Evolutionary conservation across 2,797 vertebrate species (phyloP).

Genomic region (Dipus sagitta): DNA sequence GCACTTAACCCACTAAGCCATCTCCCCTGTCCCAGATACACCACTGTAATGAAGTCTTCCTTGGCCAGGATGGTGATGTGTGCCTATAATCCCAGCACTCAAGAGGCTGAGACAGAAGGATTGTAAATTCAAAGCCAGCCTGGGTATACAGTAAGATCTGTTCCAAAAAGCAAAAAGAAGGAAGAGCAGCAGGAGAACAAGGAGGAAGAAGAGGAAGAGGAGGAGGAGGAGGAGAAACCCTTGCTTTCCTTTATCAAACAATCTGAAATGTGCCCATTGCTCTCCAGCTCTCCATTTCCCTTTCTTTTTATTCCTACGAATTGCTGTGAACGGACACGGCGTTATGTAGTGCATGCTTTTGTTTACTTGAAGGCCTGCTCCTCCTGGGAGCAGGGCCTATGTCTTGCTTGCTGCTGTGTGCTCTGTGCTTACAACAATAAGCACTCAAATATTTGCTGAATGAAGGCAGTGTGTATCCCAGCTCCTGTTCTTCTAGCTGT

Average conservation of each 20-base stretch:
- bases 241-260: background rate
- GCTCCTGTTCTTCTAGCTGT: background rate
- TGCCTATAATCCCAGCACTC: background rate
- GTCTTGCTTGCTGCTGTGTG: background rate
- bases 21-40: too few species aligned
- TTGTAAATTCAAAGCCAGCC: background rate
- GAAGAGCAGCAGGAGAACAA: too few species aligned
- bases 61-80: background rate
- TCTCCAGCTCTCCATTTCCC: background rate
- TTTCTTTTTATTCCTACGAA: background rate
- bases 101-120: background rate
- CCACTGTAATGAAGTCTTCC: background rate
- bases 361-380: conserved; percentile 36
- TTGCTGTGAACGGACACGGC: background rate
- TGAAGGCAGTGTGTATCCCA: conserved; percentile 27
- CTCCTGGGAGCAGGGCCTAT: background rate
- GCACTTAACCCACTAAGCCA: too few species aligned
- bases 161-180: too few species aligned
- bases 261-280: background rate
- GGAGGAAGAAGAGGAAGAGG: background rate
- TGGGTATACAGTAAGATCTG: background rate
- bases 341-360: background rate
- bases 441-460: conserved; percentile 49
- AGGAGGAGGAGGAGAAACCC: too few species aligned
- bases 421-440: background rate